A percentile compares a stretch with the other conserved stretches of the same genome.
Evolutionary conservation across 1,140 invertebrate genomes (phyloP).

Genomic region (Orius insidiosus): DNA sequence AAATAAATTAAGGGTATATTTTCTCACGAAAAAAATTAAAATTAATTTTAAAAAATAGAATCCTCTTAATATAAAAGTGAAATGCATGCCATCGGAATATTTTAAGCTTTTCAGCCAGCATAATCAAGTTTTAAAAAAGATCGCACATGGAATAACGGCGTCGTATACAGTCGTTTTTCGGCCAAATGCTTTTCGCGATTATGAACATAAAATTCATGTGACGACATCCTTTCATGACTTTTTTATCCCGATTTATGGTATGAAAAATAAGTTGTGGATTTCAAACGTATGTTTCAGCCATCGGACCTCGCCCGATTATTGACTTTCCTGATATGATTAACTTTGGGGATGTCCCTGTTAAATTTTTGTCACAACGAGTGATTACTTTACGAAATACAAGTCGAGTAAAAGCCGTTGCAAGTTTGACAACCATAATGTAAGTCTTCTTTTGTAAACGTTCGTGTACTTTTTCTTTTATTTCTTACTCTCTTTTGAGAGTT

Average conservation of each 20-base stretch:
- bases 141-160: background rate
- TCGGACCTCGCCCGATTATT: conserved; percentile 1
- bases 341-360: conserved; percentile 6
- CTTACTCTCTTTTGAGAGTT: too few species aligned
- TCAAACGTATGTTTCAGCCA: background rate
- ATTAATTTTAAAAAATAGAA: conserved; percentile 2
- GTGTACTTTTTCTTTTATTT: too few species aligned
- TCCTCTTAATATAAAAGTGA: conserved; percentile 1
- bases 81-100: background rate
- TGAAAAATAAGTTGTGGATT: background rate
- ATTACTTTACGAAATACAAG: background rate
- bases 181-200: background rate
- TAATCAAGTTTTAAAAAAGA: background rate
- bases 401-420: too few species aligned
- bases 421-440: too few species aligned
- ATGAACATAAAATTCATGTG: conserved; percentile 1
- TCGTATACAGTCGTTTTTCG: conserved; percentile 2
- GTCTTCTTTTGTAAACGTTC: too few species aligned
- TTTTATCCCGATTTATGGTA: conserved; percentile 1
- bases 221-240: background rate
- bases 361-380: background rate
- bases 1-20: too few species aligned
- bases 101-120: conserved; percentile 2
- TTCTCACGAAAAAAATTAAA: too few species aligned
- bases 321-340: conserved; percentile 4